Percentiles rank a stretch among this genome's conserved stretches.
Conservation (phyloP, 2,888 invertebrate species). For the Sinopyrophorus schimmeli region DNA sequence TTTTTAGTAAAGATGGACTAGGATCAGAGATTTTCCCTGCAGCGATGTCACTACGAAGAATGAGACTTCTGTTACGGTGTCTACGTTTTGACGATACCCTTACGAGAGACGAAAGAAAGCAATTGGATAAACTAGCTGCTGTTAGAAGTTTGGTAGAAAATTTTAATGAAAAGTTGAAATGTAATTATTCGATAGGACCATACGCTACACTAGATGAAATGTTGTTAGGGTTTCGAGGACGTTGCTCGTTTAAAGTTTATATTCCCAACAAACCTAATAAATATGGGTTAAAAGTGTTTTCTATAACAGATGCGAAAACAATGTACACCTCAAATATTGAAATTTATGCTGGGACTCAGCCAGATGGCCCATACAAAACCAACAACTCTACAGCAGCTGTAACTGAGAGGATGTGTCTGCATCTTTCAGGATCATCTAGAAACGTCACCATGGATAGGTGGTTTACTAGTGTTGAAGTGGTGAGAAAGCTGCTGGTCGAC, state of each 20-base stretch:
- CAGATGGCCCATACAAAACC: constrained; percentile 24
- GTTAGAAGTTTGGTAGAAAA: constrained; percentile 33
- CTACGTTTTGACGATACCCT: constrained; percentile 34
- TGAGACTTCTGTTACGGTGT: constrained; percentile 31
- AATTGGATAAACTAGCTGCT: constrained; percentile 21
- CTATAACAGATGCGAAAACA: constrained; percentile 26
- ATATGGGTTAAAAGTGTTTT: constrained; percentile 28
- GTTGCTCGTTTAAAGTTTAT: constrained; percentile 27
- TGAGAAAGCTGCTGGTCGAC: constrained; percentile 9
- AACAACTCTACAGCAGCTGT: constrained; percentile 6
- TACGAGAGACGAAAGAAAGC: constrained; percentile 23
- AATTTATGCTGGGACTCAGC: constrained; percentile 28
- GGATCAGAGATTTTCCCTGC: constrained; percentile 36
- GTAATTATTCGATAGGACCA: constrained; percentile 17
- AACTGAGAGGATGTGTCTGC: constrained; percentile 12
- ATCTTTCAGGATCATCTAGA: constrained; percentile 8
- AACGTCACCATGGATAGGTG: constrained; percentile 30
- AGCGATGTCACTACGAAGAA: constrained; percentile 32
- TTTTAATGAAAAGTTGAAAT: constrained; percentile 39
- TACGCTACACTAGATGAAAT: constrained; percentile 28
- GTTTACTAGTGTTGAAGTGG: no score
- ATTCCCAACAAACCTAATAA: constrained; percentile 26
- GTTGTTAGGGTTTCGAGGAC: constrained; percentile 24
- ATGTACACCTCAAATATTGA: constrained; percentile 30
- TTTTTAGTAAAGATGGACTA: constrained; percentile 35